Conservation (phyloP, 2,113 vertebrate species). For the Eira barbara region DNA sequence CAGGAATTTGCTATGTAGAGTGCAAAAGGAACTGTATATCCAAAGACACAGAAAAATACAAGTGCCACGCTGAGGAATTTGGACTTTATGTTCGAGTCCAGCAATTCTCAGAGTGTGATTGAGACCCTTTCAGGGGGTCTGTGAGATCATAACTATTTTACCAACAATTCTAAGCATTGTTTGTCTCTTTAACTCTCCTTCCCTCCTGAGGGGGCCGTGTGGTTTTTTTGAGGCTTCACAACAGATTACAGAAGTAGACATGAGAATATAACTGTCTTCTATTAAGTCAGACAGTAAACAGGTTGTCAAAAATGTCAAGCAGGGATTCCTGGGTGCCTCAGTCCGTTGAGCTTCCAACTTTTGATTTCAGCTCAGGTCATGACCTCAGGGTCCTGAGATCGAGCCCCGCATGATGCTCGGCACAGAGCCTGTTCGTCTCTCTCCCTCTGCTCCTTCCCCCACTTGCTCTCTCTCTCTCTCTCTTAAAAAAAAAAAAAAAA, state of each 20-base stretch:
- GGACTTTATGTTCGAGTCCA: not conserved
- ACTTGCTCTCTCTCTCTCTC: not conserved
- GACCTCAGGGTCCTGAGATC: not conserved
- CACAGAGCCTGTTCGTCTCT: not conserved
- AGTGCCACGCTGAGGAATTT: not conserved
- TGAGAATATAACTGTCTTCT: not conserved
- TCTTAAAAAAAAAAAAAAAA: not conserved
- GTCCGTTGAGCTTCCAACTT: not conserved
- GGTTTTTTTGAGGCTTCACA: not conserved
- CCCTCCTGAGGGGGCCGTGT: not conserved
- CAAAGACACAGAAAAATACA: not conserved
- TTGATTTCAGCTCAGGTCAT: not conserved
- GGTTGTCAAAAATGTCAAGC: not conserved
- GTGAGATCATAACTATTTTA: not conserved
- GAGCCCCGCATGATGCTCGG: not conserved
- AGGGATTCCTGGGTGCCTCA: not conserved
- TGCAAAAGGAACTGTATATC: not conserved
- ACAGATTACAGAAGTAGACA: not conserved
- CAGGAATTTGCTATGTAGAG: not conserved
- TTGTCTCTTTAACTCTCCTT: not conserved
- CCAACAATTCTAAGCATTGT: not conserved
- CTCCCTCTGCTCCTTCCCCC: not conserved
- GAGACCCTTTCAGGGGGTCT: not conserved
- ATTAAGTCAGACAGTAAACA: not conserved
- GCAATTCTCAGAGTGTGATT: not conserved